Conservation (phyloP, 1,140 invertebrate species). For the Drosophila subobscura region DNA sequence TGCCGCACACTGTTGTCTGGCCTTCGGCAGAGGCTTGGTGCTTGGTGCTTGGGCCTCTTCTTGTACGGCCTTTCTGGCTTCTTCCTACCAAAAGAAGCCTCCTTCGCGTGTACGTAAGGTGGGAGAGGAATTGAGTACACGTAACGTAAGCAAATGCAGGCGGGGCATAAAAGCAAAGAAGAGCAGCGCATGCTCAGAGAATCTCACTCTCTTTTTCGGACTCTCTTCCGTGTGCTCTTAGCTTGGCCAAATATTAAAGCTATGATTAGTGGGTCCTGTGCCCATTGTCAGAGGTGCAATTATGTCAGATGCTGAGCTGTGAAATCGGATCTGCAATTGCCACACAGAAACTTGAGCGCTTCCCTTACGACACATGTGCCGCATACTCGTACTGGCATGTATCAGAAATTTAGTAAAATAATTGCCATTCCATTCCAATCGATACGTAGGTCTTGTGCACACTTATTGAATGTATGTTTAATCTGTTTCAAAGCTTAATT, state of each 20-base stretch:
- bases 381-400: not conserved
- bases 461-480: slow-evolving; percentile 19
- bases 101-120: slow-evolving; percentile 46
- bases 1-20: slow-evolving; percentile 49
- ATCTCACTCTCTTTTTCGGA: slow-evolving; percentile 11
- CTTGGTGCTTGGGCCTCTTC: not conserved
- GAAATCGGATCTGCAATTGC: slow-evolving; percentile 40
- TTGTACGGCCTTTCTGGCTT: not conserved
- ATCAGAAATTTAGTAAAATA: not conserved
- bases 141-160: slow-evolving; percentile 61
- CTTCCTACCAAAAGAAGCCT: not conserved
- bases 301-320: slow-evolving; percentile 52
- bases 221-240: slow-evolving; percentile 12
- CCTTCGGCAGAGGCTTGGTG: slow-evolving; percentile 5
- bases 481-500: slow-evolving; percentile 23
- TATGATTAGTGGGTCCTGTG: slow-evolving; percentile 27
- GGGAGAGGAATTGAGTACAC: slow-evolving; percentile 27
- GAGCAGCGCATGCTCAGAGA: slow-evolving; percentile 38
- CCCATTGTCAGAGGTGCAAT: slow-evolving; percentile 60
- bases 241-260: slow-evolving; percentile 31
- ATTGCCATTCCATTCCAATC: slow-evolving; percentile 5
- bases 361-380: slow-evolving; percentile 10
- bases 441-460: slow-evolving; percentile 5
- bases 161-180: slow-evolving; percentile 59
- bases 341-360: slow-evolving; percentile 20